Percentiles rank a stretch among this genome's conserved stretches.
phyloP scores from a whole-genome alignment of 1,140 invertebrate genomes.

The Calephelis nemesis region DNA sequence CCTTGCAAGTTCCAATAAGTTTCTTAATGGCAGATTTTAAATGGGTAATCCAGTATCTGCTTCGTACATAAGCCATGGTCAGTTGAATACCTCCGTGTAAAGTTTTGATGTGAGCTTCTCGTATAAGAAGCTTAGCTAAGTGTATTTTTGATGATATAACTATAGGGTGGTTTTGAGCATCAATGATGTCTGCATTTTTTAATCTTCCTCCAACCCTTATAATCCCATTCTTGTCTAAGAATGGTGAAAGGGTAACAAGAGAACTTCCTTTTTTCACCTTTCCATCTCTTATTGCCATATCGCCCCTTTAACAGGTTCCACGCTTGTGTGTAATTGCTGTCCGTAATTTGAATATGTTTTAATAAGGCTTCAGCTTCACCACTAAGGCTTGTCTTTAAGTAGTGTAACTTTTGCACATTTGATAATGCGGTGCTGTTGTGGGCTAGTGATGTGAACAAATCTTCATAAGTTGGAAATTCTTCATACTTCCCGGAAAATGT shows the following conservation, averaged over 20 bases:
- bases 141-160: too few relatives aligned
- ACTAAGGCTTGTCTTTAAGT: slow-evolving; percentile 32
- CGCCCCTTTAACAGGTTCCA: slow-evolving; percentile 51
- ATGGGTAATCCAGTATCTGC: too few relatives aligned
- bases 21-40: too few relatives aligned
- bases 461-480: slow-evolving; percentile 30
- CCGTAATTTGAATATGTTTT: slow-evolving; percentile 37
- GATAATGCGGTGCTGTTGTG: slow-evolving; percentile 1
- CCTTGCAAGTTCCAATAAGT: too few relatives aligned
- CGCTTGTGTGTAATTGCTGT: slow-evolving; percentile 53
- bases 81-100: too few relatives aligned
- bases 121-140: too few relatives aligned
- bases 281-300: slow-evolving; percentile 51
- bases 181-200: slow-evolving; percentile 33
- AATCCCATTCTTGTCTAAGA: slow-evolving; percentile 40
- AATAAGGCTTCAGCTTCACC: slow-evolving; percentile 47
- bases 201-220: slow-evolving; percentile 48
- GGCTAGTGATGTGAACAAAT: slow-evolving; percentile 18
- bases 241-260: slow-evolving; percentile 37
- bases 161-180: slow-evolving; percentile 36
- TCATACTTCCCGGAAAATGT: slow-evolving; percentile 28
- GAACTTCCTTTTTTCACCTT: slow-evolving; percentile 31
- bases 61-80: too few relatives aligned
- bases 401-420: slow-evolving; percentile 18
- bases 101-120: too few relatives aligned